Percentiles rank a stretch among this genome's conserved stretches.
phyloP scores from a whole-genome alignment of 2,888 invertebrate genomes.

The Nebria brevicollis region DNA sequence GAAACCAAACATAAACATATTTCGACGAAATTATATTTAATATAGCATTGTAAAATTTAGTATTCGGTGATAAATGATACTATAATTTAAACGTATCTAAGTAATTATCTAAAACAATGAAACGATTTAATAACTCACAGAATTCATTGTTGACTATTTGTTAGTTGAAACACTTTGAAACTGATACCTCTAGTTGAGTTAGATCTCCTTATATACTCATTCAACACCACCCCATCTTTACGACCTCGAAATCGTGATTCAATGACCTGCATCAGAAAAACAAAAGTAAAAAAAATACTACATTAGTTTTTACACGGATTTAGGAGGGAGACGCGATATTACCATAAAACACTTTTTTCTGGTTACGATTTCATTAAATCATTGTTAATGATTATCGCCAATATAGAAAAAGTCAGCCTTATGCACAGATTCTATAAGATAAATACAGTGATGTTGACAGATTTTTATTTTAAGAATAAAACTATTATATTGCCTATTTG shows the following conservation, averaged over 20 bases:
- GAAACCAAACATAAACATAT: too few relatives aligned
- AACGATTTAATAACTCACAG: slow-evolving; percentile 22
- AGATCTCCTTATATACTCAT: slow-evolving; percentile 32
- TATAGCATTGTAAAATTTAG: too few relatives aligned
- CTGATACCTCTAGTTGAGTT: slow-evolving; percentile 17
- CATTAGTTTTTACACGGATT: not conserved
- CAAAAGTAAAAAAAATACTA: slow-evolving; percentile 23
- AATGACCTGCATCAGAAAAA: slow-evolving; percentile 31
- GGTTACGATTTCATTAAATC: slow-evolving; percentile 28
- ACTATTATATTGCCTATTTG: not conserved
- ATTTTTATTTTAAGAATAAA: not conserved
- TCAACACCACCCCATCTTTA: slow-evolving; percentile 23
- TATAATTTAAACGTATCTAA: too few relatives aligned
- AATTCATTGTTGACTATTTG: slow-evolving; percentile 37
- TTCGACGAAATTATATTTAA: too few relatives aligned
- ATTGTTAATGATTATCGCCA: slow-evolving; percentile 15
- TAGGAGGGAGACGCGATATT: slow-evolving; percentile 26
- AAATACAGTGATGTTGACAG: not conserved
- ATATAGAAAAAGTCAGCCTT: not conserved
- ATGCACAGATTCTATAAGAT: not conserved
- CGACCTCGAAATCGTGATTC: slow-evolving; percentile 20
- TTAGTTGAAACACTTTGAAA: slow-evolving; percentile 11
- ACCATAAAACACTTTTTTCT: slow-evolving; percentile 25
- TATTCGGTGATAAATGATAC: too few relatives aligned
- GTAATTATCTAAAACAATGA: not conserved